Evolutionary conservation across 2,797 vertebrate genomes (phyloP), one percentile per base, ranked within the genome.

Genomic region (Leptoclinus maculatus): DNA sequence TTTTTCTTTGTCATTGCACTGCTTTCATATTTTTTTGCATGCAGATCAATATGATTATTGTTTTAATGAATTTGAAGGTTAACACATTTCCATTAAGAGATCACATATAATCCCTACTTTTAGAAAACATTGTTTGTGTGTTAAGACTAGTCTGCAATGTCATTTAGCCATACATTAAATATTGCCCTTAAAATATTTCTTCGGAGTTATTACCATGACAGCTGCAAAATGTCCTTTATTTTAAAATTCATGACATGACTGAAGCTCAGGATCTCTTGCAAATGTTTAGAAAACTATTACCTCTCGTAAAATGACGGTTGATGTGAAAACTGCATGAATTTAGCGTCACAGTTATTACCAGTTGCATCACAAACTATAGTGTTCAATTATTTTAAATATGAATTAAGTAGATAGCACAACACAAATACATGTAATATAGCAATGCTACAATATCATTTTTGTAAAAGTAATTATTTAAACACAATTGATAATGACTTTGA

Each of bases 1-100:
- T 70, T 75, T 73, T 68, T 43, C 43, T 64, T 36, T 69, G 34
- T 78, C 45, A n/a, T 57, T 78, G 41, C 76, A 78, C 27, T 79
- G 49, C 62, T 87, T 79, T 79, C 53, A 60, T 60, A 45, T 74
- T 25, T 25, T 25, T 82, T 25, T 85, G 82, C 87, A 91, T 88
- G 85, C 63, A 57, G 19, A 34, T 62, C 57, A 66, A 25, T 47
- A 36, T 63, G 43, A 32, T 41, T 59, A 3, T 36, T 53, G 53
- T 47, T 7, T 9, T 34, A 32, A 4, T 71, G 5, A 16, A 23
- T 65, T n/a, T 53, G 10, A 70, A n/a, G 23, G 12, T 27, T 57
- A 74, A 36, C 7, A 76, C 8, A 66, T 75, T 51, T 66, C 5
- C 60, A 78, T 69, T 4, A 62, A 36, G n/a, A 59, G 27, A 38